Evolutionary conservation across 1,140 invertebrate species (phyloP).

Genomic region (Pantala flavescens): DNA sequence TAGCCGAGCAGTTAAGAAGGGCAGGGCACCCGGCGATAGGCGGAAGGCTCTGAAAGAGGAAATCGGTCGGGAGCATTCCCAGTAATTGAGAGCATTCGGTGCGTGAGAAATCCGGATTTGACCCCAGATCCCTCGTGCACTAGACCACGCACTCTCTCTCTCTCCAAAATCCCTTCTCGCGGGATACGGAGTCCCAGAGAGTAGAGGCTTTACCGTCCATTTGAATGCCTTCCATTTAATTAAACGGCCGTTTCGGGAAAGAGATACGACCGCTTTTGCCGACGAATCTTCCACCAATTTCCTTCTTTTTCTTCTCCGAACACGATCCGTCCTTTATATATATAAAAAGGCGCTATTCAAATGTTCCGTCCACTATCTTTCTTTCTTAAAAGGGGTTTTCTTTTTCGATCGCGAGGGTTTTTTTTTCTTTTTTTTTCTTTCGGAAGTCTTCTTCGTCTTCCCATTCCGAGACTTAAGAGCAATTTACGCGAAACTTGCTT

Average conservation of each 20-base stretch:
- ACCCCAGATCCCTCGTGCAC: background rate
- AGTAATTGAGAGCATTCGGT: background rate
- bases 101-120: background rate
- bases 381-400: too few species aligned
- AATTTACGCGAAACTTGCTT: too few species aligned
- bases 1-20: background rate
- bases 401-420: too few species aligned
- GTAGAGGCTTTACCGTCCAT: background rate
- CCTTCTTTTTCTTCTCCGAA: background rate
- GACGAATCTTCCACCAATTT: background rate
- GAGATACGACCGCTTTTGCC: background rate
- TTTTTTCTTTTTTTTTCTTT: too few species aligned
- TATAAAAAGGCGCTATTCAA: background rate
- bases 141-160: background rate
- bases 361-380: background rate
- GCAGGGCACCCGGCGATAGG: background rate
- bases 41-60: background rate
- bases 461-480: too few species aligned
- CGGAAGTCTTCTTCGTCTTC: too few species aligned
- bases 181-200: background rate
- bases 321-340: background rate
- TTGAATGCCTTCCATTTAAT: constrained; percentile 6
- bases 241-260: background rate
- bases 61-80: background rate
- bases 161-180: background rate